These are phyloP conservation scores for Macrophya alboannulata DNA, from an alignment of 2,888 invertebrate species.

Conservation along the genomic window DNA sequence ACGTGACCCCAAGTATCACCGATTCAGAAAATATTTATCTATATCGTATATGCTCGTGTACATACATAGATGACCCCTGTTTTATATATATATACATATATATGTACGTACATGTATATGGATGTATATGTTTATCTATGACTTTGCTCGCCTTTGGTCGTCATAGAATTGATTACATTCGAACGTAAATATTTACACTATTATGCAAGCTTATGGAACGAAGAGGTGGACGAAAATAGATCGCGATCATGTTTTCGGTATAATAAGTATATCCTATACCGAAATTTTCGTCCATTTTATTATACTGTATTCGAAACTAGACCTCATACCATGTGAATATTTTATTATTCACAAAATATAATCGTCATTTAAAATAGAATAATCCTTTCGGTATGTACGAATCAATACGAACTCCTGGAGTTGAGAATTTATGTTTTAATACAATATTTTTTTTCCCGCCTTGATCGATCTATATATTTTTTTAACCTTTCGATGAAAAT, in stretches of 20 bases:
- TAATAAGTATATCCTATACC: not conserved
- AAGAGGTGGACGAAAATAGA: constrained; percentile 30
- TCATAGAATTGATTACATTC: constrained; percentile 49
- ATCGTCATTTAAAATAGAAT: not conserved
- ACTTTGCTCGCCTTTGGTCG: constrained; percentile 28
- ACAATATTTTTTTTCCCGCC: not conserved
- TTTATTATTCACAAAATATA: not conserved
- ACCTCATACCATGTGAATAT: not conserved
- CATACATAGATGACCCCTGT: not conserved
- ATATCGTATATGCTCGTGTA: not conserved
- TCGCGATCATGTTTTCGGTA: not conserved
- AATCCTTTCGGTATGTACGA: not conserved
- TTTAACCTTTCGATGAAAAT: no score
- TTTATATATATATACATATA: not conserved
- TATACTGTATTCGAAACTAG: not conserved
- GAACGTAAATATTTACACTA: constrained; percentile 34
- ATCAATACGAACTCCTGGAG: not conserved
- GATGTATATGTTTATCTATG: constrained; percentile 20
- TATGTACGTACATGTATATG: not conserved
- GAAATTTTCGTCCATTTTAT: not conserved
- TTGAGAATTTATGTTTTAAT: not conserved
- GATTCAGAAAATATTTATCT: not conserved
- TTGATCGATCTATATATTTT: not conserved
- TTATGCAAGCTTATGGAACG: constrained; percentile 29
- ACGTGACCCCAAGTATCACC: not conserved